phyloP scores from a whole-genome alignment of 2,888 invertebrate genomes.

The Caenorhabditis virilis region DNA sequence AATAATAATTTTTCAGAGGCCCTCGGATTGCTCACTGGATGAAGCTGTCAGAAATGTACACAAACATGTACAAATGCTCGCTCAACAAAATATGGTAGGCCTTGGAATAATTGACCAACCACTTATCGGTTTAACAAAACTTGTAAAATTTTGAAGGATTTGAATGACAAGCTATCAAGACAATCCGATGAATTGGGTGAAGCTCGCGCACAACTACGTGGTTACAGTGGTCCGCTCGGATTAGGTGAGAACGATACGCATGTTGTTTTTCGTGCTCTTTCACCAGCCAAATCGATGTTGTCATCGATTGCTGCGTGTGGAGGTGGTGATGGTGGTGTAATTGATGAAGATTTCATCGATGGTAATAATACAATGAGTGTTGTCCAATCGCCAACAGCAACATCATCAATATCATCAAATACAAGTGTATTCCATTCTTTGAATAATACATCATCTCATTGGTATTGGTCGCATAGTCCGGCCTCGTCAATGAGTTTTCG shows the following conservation, averaged over 20 bases:
- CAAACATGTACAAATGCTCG: constrained; percentile 44
- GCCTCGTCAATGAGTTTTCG: neutral
- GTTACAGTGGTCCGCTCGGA: constrained; percentile 47
- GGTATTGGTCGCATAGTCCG: constrained; percentile 23
- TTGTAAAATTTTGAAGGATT: constrained; percentile 34
- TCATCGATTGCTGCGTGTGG: constrained; percentile 36
- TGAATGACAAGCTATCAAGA: constrained; percentile 59
- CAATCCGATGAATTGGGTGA: constrained; percentile 60
- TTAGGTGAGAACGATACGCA: constrained; percentile 37
- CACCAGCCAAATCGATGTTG: constrained; percentile 34
- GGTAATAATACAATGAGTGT: neutral
- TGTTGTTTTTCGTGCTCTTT: constrained; percentile 21
- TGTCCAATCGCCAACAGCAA: neutral
- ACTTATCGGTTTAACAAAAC: neutral
- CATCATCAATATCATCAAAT: constrained; percentile 13
- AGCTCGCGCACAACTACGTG: constrained; percentile 58
- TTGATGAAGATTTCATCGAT: constrained; percentile 2
- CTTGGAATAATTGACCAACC: neutral
- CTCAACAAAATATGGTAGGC: constrained; percentile 54
- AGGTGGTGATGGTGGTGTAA: constrained; percentile 15
- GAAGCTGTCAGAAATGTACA: constrained; percentile 44
- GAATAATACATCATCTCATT: constrained; percentile 22
- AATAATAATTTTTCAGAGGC: constrained; percentile 36
- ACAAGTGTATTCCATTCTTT: constrained; percentile 24
- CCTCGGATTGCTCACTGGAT: constrained; percentile 49